phyloP scores from a whole-genome alignment of 2,888 invertebrate genomes.

The Beris morrisii region DNA sequence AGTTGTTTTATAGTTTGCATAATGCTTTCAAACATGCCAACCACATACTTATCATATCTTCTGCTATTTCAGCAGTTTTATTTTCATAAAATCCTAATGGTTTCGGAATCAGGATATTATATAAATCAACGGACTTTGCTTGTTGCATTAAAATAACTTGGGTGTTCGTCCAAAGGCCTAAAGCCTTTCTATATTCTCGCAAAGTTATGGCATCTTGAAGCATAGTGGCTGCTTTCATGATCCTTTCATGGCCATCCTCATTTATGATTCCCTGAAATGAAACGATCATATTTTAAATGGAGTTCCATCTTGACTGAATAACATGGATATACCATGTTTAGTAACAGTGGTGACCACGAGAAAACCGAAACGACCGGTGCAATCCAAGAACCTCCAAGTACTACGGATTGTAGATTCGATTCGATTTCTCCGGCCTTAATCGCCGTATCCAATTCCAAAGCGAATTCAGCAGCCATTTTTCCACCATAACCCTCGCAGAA shows the following conservation, averaged over 20 bases:
- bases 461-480: constrained; percentile 82
- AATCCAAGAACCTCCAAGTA: constrained; percentile 83
- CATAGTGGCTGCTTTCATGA: constrained; percentile 62
- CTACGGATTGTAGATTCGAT: constrained; percentile 72
- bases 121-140: constrained; percentile 75
- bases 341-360: constrained; percentile 79
- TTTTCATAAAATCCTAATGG: constrained; percentile 34
- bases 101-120: constrained; percentile 69
- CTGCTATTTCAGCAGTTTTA: too few relatives aligned
- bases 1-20: neutral
- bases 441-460: constrained; percentile 59
- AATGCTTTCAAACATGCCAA: neutral
- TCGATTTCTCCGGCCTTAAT: constrained; percentile 61
- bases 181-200: constrained; percentile 64
- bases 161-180: constrained; percentile 65
- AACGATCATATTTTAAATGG: too few relatives aligned
- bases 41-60: too few relatives aligned
- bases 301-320: neutral
- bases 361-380: constrained; percentile 80
- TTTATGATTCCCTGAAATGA: constrained; percentile 66
- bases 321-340: constrained; percentile 61
- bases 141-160: constrained; percentile 64
- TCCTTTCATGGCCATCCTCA: constrained; percentile 62
- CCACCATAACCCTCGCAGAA: constrained; percentile 85
- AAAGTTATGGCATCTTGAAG: constrained; percentile 62